Conservation (phyloP, 2,113 vertebrate genomes). For the Hyperopisus bebe region DNA sequence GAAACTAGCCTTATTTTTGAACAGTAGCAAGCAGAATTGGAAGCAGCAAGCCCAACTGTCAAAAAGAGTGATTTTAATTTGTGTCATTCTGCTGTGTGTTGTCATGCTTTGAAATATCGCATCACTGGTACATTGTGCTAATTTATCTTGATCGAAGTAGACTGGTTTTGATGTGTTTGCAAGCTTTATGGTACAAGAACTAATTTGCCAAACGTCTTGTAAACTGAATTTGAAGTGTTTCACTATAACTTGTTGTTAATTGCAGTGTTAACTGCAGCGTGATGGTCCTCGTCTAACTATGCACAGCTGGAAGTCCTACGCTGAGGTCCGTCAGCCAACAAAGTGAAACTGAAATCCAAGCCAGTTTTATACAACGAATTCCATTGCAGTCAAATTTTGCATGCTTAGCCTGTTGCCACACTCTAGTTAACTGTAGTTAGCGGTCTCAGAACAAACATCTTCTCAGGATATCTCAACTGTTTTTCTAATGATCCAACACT, state of each 20-base stretch:
- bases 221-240: neutral
- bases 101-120: slow-evolving; percentile 20
- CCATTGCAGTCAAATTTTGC: neutral
- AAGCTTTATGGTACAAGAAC: slow-evolving; percentile 4
- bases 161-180: neutral
- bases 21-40: slow-evolving; percentile 58
- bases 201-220: neutral
- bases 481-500: neutral
- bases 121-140: neutral
- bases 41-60: slow-evolving; percentile 65
- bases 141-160: neutral
- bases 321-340: slow-evolving; percentile 2
- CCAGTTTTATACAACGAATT: neutral
- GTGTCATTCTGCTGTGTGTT: slow-evolving; percentile 28
- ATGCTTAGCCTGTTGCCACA: neutral
- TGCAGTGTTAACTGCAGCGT: slow-evolving; percentile 6
- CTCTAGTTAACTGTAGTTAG: neutral
- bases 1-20: slow-evolving; percentile 30
- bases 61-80: slow-evolving; percentile 58
- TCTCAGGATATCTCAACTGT: slow-evolving; percentile 2
- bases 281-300: slow-evolving; percentile 5
- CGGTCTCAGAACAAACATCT: neutral
- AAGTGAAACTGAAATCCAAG: slow-evolving; percentile 2
- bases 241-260: neutral
- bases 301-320: neutral